Evolutionary conservation across 2,797 vertebrate species (phyloP).

Genomic region (Anomalospiza imberbis): DNA sequence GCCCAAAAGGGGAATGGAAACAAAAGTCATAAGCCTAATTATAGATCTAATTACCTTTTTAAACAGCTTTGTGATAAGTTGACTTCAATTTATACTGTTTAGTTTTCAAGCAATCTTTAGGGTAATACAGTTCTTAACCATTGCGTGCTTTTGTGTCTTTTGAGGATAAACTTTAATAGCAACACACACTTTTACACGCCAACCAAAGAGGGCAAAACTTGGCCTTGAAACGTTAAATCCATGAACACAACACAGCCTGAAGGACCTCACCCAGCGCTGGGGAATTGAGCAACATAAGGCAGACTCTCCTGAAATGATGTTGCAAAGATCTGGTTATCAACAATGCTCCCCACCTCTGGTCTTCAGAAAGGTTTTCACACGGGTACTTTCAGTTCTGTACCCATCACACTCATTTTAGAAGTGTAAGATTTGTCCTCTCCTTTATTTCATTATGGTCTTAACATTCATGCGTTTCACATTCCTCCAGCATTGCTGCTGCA

Average conservation of each 20-base stretch:
- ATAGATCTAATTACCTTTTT: constrained; percentile 49
- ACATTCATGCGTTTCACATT: not conserved
- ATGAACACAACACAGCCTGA: not conserved
- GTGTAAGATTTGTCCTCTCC: not conserved
- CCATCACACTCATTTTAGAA: not conserved
- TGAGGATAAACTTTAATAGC: not conserved
- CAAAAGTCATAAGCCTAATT: constrained; percentile 19
- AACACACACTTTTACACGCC: not conserved
- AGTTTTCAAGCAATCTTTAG: constrained; percentile 29
- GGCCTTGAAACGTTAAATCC: not conserved
- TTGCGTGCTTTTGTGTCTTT: not conserved
- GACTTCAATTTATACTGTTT: constrained; percentile 40
- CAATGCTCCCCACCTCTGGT: not conserved
- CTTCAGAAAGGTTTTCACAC: not conserved
- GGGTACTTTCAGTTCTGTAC: not conserved
- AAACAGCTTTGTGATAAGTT: constrained; percentile 48
- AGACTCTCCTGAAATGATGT: not conserved
- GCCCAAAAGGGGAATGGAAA: constrained; percentile 54
- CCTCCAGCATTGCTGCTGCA: not conserved
- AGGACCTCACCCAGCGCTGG: rapidly evolving
- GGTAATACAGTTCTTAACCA: constrained; percentile 1
- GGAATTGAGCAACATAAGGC: not conserved
- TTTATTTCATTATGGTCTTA: not conserved
- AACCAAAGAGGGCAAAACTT: not conserved
- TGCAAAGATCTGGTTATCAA: not conserved